phyloP scores from a whole-genome alignment of 37 sponge, comb jelly and placozoan genomes.

The Petrosia ficiformis region DNA sequence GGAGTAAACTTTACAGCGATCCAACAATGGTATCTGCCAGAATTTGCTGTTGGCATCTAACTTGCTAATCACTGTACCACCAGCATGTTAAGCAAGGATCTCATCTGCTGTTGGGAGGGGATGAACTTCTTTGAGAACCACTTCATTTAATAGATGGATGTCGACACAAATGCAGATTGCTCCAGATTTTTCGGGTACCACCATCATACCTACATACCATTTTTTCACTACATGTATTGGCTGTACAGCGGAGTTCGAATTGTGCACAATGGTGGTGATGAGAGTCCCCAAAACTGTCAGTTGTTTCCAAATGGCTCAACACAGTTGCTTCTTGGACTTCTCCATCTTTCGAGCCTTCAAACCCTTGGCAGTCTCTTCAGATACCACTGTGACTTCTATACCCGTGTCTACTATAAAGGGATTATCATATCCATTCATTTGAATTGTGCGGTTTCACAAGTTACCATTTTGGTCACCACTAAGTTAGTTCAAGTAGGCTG shows the following conservation, averaged over 20 bases:
- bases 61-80: conserved; percentile 14
- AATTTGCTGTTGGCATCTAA: conserved; percentile 32
- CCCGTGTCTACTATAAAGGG: too few species aligned
- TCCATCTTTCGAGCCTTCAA: too few species aligned
- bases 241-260: background rate
- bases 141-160: conserved; percentile 36
- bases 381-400: too few species aligned
- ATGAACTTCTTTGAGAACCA: conserved; percentile 22
- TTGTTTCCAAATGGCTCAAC: too few species aligned
- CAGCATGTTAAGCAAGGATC: conserved; percentile 15
- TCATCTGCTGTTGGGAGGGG: conserved; percentile 47
- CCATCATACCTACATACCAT: conserved; percentile 24
- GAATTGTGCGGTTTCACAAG: too few species aligned
- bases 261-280: too few species aligned
- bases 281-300: too few species aligned
- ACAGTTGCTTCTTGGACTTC: too few species aligned
- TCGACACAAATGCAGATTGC: conserved; percentile 39
- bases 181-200: conserved; percentile 31
- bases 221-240: background rate
- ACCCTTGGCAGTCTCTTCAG: too few species aligned
- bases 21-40: conserved; percentile 42
- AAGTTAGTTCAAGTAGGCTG: too few species aligned
- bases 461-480: too few species aligned
- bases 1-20: conserved; percentile 10
- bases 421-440: too few species aligned